A percentile compares a stretch with the other conserved stretches of the same genome.
Evolutionary conservation across 2,888 invertebrate genomes (phyloP).

Genomic region (Mimas tiliae): DNA sequence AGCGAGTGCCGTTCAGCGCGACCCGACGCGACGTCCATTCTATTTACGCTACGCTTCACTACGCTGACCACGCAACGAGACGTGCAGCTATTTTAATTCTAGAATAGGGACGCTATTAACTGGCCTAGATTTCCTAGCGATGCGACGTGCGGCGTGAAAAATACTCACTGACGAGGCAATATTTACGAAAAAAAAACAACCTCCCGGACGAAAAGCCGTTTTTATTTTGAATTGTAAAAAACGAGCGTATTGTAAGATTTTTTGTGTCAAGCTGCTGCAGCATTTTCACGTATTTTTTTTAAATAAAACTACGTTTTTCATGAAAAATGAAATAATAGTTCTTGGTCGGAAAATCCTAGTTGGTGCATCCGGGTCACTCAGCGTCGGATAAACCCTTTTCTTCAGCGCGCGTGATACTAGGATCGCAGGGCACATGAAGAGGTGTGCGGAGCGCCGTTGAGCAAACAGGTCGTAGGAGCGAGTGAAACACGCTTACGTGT

Average conservation of each 20-base stretch:
- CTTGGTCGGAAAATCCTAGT: conserved; percentile 77
- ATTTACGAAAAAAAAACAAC: conserved; percentile 23
- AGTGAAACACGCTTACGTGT: conserved; percentile 64
- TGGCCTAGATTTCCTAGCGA: conserved; percentile 68
- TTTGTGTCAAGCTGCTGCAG: conserved; percentile 20
- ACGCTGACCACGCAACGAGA: conserved; percentile 59
- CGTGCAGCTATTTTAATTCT: conserved; percentile 62
- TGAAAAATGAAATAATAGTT: conserved; percentile 35
- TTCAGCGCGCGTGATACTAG: conserved; percentile 85
- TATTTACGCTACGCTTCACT: conserved; percentile 71
- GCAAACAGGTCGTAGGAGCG: conserved; percentile 52
- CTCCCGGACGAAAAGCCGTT: conserved; percentile 16
- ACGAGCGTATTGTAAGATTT: not conserved
- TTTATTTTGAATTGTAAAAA: conserved; percentile 21
- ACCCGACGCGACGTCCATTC: conserved; percentile 48
- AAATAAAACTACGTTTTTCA: conserved; percentile 18
- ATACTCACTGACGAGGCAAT: conserved; percentile 27
- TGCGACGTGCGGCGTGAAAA: conserved; percentile 37
- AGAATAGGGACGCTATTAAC: conserved; percentile 62
- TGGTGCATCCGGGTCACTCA: conserved; percentile 68
- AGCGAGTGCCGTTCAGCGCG: conserved; percentile 30
- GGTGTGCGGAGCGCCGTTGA: conserved; percentile 56
- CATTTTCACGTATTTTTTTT: conserved; percentile 18
- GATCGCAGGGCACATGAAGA: conserved; percentile 69
- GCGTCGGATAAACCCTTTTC: conserved; percentile 85